phyloP scores from a whole-genome alignment of 1,140 invertebrate species.

The Zaprionus capensis region DNA sequence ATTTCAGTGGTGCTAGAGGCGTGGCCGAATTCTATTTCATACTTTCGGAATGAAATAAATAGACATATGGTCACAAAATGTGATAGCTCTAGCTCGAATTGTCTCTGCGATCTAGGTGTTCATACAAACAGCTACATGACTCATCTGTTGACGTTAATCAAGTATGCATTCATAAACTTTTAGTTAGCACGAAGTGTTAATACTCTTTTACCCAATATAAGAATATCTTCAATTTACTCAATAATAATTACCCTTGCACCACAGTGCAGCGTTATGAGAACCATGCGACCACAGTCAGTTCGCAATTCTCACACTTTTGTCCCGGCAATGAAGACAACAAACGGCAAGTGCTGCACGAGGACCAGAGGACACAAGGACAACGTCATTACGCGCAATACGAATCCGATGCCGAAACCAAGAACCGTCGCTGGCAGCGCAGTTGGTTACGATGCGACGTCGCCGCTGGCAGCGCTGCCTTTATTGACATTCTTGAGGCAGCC shows the following conservation, averaged over 20 bases:
- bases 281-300: constrained; percentile 7
- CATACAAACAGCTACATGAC: no score
- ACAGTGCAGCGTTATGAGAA: constrained; percentile 22
- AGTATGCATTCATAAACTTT: no score
- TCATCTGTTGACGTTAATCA: no score
- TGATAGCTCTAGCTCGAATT: neutral
- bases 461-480: constrained; percentile 42
- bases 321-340: constrained; percentile 69
- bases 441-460: constrained; percentile 20
- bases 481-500: constrained; percentile 66
- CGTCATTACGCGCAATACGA: constrained; percentile 50
- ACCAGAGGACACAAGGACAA: constrained; percentile 8
- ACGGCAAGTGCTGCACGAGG: constrained; percentile 52
- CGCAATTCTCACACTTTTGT: constrained; percentile 32
- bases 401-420: neutral
- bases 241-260: neutral
- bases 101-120: no score
- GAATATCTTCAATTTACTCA: neutral
- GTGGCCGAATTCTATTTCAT: no score
- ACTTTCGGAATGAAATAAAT: no score
- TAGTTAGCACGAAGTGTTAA: no score
- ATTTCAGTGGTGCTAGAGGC: no score
- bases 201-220: neutral
- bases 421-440: neutral
- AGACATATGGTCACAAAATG: no score